Evolutionary conservation across 2,113 vertebrate genomes (phyloP).

Genomic region (Eptesicus fuscus): DNA sequence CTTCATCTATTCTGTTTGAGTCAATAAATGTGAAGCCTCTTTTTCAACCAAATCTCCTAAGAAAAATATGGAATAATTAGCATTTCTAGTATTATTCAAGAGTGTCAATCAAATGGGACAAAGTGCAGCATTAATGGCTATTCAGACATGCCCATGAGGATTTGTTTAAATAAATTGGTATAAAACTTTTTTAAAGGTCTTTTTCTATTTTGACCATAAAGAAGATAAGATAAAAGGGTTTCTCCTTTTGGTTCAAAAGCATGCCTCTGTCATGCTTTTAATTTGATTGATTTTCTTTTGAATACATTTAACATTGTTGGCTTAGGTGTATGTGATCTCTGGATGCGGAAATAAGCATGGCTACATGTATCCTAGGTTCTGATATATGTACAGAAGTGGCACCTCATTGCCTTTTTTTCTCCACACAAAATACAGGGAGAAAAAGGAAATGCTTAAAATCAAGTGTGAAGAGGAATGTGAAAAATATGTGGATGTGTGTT

Average conservation of each 20-base stretch:
- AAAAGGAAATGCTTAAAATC: conserved; percentile 47
- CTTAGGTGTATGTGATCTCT: conserved; percentile 16
- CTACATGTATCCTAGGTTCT: background rate
- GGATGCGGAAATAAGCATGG: background rate
- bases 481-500: background rate
- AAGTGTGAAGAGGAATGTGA: conserved; percentile 30
- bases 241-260: conserved; percentile 22
- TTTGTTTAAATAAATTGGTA: conserved; percentile 42
- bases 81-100: conserved; percentile 32
- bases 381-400: background rate
- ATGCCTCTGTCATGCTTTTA: conserved; percentile 9
- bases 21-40: conserved; percentile 19
- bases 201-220: conserved; percentile 14
- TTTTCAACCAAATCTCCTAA: conserved; percentile 32
- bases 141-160: conserved; percentile 37
- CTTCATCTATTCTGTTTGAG: conserved; percentile 31
- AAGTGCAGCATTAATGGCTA: conserved; percentile 67
- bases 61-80: conserved; percentile 5
- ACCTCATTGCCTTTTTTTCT: background rate
- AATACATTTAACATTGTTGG: background rate
- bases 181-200: background rate
- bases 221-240: background rate
- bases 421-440: background rate
- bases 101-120: conserved; percentile 53
- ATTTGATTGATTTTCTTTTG: conserved; percentile 36